phyloP scores from a whole-genome alignment of 2,113 vertebrate species.

The Excalfactoria chinensis region DNA sequence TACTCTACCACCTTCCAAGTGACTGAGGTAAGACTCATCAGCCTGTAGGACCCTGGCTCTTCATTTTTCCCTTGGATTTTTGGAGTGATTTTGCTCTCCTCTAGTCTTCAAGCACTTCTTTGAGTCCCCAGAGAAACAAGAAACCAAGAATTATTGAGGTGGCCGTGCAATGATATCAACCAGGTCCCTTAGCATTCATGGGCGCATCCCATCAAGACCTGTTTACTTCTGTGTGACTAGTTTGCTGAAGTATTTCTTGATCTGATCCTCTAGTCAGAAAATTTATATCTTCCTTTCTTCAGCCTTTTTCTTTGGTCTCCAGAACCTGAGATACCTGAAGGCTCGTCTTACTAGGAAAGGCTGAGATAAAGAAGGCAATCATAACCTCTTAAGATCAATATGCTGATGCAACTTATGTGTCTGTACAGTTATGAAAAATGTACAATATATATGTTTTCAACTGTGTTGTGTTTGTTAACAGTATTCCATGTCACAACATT shows the following conservation, averaged over 20 bases:
- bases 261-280: not conserved
- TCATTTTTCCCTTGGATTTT: not conserved
- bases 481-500: too few species aligned
- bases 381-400: not conserved
- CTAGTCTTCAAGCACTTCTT: not conserved
- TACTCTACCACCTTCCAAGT: not conserved
- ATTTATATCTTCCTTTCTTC: not conserved
- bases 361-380: not conserved
- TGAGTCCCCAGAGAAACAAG: not conserved
- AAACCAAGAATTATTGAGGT: not conserved
- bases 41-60: not conserved
- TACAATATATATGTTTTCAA: not conserved
- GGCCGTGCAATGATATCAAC: not conserved
- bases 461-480: not conserved
- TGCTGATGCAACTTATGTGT: not conserved
- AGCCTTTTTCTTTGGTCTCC: not conserved
- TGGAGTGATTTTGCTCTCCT: not conserved
- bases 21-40: not conserved
- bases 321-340: not conserved
- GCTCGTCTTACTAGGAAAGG: not conserved
- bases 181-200: not conserved
- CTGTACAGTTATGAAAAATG: not conserved
- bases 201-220: not conserved
- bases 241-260: not conserved
- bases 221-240: not conserved